phyloP scores from a whole-genome alignment of 2,113 vertebrate species.

The Rhea pennata region DNA sequence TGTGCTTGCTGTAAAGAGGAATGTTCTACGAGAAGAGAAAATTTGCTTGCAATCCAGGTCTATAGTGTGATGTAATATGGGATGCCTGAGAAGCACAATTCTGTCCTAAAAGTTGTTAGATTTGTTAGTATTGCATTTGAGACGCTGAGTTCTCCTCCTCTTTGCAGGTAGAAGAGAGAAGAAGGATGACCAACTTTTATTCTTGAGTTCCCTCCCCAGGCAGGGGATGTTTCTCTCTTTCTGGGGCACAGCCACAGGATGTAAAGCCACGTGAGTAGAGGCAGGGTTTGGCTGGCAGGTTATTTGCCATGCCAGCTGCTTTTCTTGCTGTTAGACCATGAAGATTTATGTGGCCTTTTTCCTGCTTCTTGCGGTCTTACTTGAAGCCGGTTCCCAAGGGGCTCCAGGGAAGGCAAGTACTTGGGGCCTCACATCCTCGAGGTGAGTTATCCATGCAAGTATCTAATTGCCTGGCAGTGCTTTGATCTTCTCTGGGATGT shows the following conservation, averaged over 20 bases:
- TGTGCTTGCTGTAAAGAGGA: conserved; percentile 6
- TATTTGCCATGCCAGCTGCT: background rate
- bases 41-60: background rate
- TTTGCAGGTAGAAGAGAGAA: background rate
- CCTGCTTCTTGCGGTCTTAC: fast-evolving
- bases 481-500: background rate
- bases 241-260: background rate
- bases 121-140: background rate
- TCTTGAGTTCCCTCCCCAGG: background rate
- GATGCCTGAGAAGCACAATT: background rate
- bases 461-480: background rate
- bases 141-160: background rate
- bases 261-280: background rate
- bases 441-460: background rate
- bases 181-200: background rate
- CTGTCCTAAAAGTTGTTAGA: background rate
- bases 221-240: background rate
- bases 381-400: background rate
- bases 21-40: conserved; percentile 25
- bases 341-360: background rate
- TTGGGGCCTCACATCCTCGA: fast-evolving
- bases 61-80: background rate
- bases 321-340: background rate
- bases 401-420: background rate
- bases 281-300: background rate